Evolutionary conservation across 2,797 vertebrate species (phyloP), one percentile per base, ranked within the genome.

Genomic region (Choloepus didactylus): DNA sequence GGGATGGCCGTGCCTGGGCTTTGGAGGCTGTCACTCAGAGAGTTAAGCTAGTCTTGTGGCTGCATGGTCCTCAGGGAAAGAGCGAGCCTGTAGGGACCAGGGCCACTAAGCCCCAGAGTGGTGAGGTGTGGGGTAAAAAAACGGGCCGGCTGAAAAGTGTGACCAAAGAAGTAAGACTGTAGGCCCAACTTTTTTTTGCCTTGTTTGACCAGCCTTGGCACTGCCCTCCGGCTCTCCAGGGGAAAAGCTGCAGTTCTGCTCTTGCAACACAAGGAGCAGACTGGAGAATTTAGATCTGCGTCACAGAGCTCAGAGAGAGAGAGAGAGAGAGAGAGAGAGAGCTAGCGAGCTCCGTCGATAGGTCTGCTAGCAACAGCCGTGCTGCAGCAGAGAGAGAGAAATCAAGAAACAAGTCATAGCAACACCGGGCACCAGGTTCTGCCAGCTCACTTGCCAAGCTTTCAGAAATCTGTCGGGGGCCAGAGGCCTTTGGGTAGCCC

Each of bases 261-360:
- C 98, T 98, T 98, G 99, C 98, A 99, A 99, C 99, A 99, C 98
- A 98, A 98, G 99, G 98, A 98, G 98, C 98, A 98, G 98, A 97
- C 98, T 98, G 98, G 99, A 99, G 99, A 99, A 99, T 99, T 99
- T 99, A 99, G 98, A 99, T 99, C 99, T 99, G 99, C 99, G 99
- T 99, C 99, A 99, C 99, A 99, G 99, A 98, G 98, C 98, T 99
- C 98, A 98, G 99, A 98, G 98, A 96, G 97, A 98, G 98, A 97
- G 98, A 96, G 98, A 98, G 98, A 84, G 87, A n/a, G 95, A 60
- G 73, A 95, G 21, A 38, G 91, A 73, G 96, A 25, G 79, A 95
- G 41, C 41, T 44, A 44, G 96, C 97, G 98, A 98, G 98, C 98
- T 98, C 98, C 97, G 97, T 98, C 96, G 97, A 98, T 98, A 98